A percentile compares a stretch with the other conserved stretches of the same genome.
Conservation (phyloP, 2,888 invertebrate genomes). For the Myopa tessellatipennis region DNA sequence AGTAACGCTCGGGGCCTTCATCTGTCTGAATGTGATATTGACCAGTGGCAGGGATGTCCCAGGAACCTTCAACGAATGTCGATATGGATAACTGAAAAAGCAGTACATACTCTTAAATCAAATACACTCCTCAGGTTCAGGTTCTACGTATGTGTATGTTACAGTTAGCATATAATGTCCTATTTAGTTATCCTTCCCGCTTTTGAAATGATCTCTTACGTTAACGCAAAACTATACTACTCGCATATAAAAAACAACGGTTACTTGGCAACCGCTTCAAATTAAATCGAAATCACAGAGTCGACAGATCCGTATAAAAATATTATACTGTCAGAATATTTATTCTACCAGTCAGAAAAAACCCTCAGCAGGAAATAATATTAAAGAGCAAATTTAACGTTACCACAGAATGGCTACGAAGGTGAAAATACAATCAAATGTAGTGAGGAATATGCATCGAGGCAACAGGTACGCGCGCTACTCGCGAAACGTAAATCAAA, state of each 20-base stretch:
- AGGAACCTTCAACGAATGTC: slow-evolving; percentile 56
- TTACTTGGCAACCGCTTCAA: slow-evolving; percentile 1
- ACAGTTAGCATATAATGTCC: too few species aligned
- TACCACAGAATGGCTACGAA: not conserved
- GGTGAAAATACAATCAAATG: not conserved
- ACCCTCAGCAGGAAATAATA: too few species aligned
- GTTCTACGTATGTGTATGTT: too few species aligned
- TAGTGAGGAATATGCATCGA: not conserved
- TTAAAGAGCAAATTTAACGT: too few species aligned
- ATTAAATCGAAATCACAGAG: not conserved
- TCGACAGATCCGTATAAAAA: not conserved
- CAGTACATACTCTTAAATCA: not conserved
- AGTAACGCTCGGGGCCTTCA: slow-evolving; percentile 90
- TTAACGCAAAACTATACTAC: too few species aligned
- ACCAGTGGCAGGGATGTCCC: slow-evolving; percentile 61
- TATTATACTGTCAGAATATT: not conserved
- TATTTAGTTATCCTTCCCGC: too few species aligned
- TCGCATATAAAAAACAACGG: not conserved
- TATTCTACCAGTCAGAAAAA: too few species aligned
- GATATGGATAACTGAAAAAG: slow-evolving; percentile 54
- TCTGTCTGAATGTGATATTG: slow-evolving; percentile 95
- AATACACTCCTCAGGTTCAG: too few species aligned
- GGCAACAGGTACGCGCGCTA: not conserved
- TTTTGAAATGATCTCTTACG: too few species aligned
- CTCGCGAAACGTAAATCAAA: slow-evolving; percentile 18